These are phyloP conservation scores for Brachyhypopomus gauderio DNA, from an alignment of 2,113 vertebrate genomes.

Conservation along the genomic window DNA sequence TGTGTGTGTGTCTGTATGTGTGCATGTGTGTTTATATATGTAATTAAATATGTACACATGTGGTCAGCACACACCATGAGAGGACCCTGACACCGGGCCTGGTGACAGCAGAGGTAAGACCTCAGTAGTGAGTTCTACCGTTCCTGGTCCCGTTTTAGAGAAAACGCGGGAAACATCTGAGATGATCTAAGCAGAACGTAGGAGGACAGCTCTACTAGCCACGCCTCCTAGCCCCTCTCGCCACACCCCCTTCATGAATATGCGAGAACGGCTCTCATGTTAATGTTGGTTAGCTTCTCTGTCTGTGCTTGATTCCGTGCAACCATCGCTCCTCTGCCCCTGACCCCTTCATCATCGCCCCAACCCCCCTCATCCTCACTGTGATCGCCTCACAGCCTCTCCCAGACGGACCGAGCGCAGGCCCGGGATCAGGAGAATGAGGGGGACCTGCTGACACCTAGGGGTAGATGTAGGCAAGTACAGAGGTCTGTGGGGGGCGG, in stretches of 20 bases:
- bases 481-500: conserved; percentile 56
- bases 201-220: neutral
- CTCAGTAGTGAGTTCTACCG: neutral
- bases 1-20: conserved; percentile 50
- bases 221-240: neutral
- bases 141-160: conserved; percentile 25
- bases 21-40: conserved; percentile 50
- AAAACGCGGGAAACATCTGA: conserved; percentile 34
- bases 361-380: conserved; percentile 69
- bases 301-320: conserved; percentile 53
- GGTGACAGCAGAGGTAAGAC: conserved; percentile 5
- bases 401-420: conserved; percentile 38
- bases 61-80: conserved; percentile 73
- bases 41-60: conserved; percentile 74
- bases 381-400: conserved; percentile 65
- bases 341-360: neutral
- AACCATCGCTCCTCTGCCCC: conserved; percentile 34
- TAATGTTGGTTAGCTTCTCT: conserved; percentile 51
- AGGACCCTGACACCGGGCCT: conserved; percentile 59
- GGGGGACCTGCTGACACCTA: neutral
- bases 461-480: conserved; percentile 31
- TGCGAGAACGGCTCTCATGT: conserved; percentile 46
- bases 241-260: conserved; percentile 45
- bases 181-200: conserved; percentile 31
- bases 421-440: neutral